Percentiles rank a stretch among this genome's conserved stretches.
Conservation (phyloP, 2,113 vertebrate species). For the Macroglossus sobrinus region DNA sequence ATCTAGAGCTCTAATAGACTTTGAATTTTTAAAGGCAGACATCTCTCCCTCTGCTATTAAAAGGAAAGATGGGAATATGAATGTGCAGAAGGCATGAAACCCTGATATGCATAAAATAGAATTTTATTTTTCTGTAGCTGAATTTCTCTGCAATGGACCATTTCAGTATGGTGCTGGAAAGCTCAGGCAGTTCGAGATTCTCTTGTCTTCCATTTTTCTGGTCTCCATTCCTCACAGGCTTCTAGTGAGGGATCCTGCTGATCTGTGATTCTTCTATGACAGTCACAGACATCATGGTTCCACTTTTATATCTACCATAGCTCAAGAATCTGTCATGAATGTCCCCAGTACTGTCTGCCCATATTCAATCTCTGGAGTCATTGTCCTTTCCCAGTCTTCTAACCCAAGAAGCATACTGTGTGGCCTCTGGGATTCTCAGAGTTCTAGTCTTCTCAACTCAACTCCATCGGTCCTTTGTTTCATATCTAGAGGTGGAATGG, state of each 20-base stretch:
- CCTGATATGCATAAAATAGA: slow-evolving; percentile 37
- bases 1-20: not conserved
- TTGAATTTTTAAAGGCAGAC: slow-evolving; percentile 28
- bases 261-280: not conserved
- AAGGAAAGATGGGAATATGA: slow-evolving; percentile 33
- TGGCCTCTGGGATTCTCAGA: not conserved
- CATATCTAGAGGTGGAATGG: not conserved
- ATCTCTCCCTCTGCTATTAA: not conserved
- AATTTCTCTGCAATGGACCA: not conserved
- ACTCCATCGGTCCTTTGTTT: not conserved
- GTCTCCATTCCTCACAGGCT: not conserved
- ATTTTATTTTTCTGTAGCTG: slow-evolving; percentile 42
- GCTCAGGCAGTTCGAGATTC: not conserved
- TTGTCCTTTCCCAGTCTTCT: not conserved
- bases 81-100: slow-evolving; percentile 27
- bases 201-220: not conserved
- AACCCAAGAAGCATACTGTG: too few relatives aligned
- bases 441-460: not conserved
- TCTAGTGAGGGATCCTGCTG: not conserved
- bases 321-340: not conserved
- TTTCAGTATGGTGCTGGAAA: slow-evolving; percentile 6
- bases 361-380: not conserved
- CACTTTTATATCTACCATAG: too few relatives aligned
- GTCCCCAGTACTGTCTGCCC: not conserved
- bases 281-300: not conserved